A percentile compares a stretch with the other conserved stretches of the same genome.
phyloP scores from a whole-genome alignment of 2,113 vertebrate genomes.

The Thymallus thymallus region DNA sequence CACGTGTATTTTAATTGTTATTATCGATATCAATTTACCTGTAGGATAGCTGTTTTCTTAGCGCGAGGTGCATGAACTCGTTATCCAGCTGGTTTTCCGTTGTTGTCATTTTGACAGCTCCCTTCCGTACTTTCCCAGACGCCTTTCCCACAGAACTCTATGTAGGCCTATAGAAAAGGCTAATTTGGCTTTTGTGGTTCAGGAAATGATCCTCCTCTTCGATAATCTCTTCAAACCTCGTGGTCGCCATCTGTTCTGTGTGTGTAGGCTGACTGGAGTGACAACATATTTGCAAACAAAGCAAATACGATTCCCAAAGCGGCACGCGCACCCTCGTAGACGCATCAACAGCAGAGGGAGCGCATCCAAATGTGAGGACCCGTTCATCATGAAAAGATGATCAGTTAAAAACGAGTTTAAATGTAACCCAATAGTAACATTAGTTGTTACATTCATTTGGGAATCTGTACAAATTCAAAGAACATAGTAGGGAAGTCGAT shows the following conservation, averaged over 20 bases:
- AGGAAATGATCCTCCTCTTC: conserved; percentile 39
- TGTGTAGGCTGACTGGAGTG: neutral
- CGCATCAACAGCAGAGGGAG: no score
- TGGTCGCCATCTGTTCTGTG: conserved; percentile 6
- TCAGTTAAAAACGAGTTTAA: no score
- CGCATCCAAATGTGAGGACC: no score
- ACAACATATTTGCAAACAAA: neutral
- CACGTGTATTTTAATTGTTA: neutral
- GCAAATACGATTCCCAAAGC: neutral
- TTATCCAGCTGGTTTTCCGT: conserved; percentile 56
- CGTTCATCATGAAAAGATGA: no score
- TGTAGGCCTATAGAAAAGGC: neutral
- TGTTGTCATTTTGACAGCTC: neutral
- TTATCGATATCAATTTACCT: conserved; percentile 59
- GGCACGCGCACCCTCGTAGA: neutral
- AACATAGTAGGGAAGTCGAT: no score
- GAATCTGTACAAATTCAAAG: no score
- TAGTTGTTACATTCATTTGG: no score
- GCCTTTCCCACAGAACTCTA: conserved; percentile 28
- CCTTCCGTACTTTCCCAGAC: conserved; percentile 14
- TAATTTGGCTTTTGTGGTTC: neutral
- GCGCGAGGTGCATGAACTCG: conserved; percentile 72
- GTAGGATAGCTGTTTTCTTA: conserved; percentile 81
- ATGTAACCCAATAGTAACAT: no score
- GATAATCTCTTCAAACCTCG: conserved; percentile 18